These are phyloP conservation scores for Phocoena phocoena DNA, from an alignment of 2,113 vertebrate species.

Conservation along the genomic window DNA sequence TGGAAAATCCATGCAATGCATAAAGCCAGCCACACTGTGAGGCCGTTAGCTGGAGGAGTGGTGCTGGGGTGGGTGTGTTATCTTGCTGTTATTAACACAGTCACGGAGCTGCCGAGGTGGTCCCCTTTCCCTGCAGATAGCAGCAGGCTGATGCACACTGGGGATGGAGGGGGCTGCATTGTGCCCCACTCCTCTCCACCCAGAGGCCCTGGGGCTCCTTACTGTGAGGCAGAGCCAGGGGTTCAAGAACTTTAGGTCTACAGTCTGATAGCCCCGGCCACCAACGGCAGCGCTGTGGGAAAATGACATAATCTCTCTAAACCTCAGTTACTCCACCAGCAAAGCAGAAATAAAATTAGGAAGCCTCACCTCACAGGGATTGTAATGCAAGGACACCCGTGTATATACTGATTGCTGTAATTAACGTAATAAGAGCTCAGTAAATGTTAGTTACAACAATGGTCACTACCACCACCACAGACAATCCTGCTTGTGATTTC, in stretches of 20 bases:
- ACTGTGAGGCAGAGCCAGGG: neutral
- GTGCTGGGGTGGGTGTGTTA: neutral
- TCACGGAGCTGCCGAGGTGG: neutral
- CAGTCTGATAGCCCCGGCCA: neutral
- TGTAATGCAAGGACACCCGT: neutral
- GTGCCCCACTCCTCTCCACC: neutral
- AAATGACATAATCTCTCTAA: neutral
- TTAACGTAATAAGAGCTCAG: neutral
- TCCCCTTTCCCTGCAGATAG: rapidly evolving
- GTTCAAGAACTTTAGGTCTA: neutral
- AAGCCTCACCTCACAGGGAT: neutral
- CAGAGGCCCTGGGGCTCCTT: neutral
- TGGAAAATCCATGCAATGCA: neutral
- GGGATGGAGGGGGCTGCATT: neutral
- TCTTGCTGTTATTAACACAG: neutral
- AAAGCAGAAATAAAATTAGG: neutral
- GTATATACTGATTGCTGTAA: neutral
- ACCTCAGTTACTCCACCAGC: neutral
- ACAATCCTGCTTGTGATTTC: neutral
- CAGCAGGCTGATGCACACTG: neutral
- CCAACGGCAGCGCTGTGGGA: neutral
- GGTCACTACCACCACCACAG: neutral
- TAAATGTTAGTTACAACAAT: neutral
- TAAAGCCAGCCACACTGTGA: neutral
- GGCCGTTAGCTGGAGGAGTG: neutral